These are phyloP conservation scores for Lamellibrachia satsuma DNA, from an alignment of 2,888 invertebrate species.

Conservation along the genomic window DNA sequence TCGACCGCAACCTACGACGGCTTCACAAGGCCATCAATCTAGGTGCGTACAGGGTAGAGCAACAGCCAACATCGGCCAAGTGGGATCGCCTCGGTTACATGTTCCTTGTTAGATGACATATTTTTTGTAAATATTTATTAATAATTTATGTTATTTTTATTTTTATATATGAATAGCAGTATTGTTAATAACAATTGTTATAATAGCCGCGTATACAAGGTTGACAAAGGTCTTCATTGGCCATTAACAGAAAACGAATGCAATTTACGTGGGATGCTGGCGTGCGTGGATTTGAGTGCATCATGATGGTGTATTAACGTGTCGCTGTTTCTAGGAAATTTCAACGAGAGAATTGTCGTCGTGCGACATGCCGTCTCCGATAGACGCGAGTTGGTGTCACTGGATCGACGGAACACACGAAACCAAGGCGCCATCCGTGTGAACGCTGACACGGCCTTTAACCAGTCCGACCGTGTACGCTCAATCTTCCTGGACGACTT, in stretches of 20 bases:
- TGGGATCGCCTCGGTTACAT: no score
- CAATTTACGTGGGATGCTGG: no score
- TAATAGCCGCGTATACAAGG: no score
- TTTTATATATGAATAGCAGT: no score
- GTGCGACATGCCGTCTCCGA: neutral
- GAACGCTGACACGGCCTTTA: neutral
- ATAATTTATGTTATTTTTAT: no score
- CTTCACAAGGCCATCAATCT: conserved; percentile 45
- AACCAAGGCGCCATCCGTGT: neutral
- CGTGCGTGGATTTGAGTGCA: no score
- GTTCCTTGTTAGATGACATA: no score
- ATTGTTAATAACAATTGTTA: no score
- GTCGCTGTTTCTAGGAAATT: neutral
- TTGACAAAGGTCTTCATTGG: no score
- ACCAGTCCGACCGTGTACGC: neutral
- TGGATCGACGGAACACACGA: neutral
- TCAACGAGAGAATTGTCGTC: neutral
- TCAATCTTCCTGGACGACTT: neutral
- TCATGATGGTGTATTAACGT: neutral
- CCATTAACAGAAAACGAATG: no score
- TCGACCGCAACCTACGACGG: conserved; percentile 42
- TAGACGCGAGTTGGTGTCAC: neutral
- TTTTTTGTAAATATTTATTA: no score
- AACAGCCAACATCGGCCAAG: no score
- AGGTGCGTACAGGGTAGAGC: neutral